Evolutionary conservation across 2,797 vertebrate species (phyloP), one percentile per base, ranked within the genome.

Genomic region (Lagodon rhomboides): DNA sequence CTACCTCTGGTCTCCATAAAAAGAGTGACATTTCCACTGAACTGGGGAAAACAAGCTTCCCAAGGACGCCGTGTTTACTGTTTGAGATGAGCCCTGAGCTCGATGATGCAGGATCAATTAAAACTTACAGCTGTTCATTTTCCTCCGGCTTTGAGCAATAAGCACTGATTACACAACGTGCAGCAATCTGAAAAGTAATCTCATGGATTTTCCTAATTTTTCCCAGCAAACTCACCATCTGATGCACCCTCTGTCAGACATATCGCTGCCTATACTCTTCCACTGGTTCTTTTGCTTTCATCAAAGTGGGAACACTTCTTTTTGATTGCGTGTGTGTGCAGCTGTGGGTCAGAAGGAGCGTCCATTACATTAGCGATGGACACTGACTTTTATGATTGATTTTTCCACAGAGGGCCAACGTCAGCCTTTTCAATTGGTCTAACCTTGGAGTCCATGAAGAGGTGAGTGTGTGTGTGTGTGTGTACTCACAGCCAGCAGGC

Each of bases 401-500:
- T 25, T 12, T 4, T 41, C 59, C 5, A 15, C 15, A 15, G 44
- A 27, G 13, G 6, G 5, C 11, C 11, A 30, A 15, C 23, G 6
- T 23, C 27, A 25, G 18, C n/a, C 11, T 23, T 41, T n/a, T 38
- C 6, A 23, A 13, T n/a, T 53, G 22, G 30, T 34, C 25, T 51
- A 9, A 61, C 65, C 41, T 54, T 55, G 55, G 27, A 25, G 30
- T 20, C 12, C 9, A 3, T 34, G 16, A 47, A 65, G 38, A 54
- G 41, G 12, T 55, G 49, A 49, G 53, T 56, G 67, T 15, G 61
- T n/a, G 79, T 23, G 64, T 23, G 56, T 51, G 47, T 34, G 49
- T 17, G 47, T 9, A 75, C 97, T 95, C 89, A 99, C 98, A 75
- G 95, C 93, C 86, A 98, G 95, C 73, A 99, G 93, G 60, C 95